Percentiles rank a stretch among this genome's conserved stretches.
Evolutionary conservation across 2,888 invertebrate species (phyloP).

Genomic region (Epirrhoe tristata): DNA sequence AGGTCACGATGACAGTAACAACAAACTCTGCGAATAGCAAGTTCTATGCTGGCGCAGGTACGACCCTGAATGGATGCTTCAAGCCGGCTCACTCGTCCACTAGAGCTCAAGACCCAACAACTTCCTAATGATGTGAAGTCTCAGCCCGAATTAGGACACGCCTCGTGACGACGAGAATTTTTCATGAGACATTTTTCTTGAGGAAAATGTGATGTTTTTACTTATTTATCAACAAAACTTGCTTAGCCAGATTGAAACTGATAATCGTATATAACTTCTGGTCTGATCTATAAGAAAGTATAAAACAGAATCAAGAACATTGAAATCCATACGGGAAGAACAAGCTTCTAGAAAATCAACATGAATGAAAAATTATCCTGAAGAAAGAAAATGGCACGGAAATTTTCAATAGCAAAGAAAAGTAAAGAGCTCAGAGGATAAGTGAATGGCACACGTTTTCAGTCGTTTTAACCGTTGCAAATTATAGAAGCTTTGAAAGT

Average conservation of each 20-base stretch:
- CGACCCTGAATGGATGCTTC: conserved; percentile 38
- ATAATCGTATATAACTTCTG: too few species aligned
- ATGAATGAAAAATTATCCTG: neutral
- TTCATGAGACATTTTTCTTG: conserved; percentile 22
- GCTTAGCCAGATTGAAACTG: neutral
- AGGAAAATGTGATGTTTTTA: conserved; percentile 2
- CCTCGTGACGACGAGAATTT: conserved; percentile 28
- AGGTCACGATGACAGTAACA: conserved; percentile 33
- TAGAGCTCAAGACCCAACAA: conserved; percentile 35
- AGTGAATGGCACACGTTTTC: conserved; percentile 14
- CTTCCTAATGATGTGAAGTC: conserved; percentile 44
- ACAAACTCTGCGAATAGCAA: conserved; percentile 21
- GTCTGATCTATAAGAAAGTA: neutral
- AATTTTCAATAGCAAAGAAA: conserved; percentile 14
- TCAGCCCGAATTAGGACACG: conserved; percentile 36
- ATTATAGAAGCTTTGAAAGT: conserved; percentile 7
- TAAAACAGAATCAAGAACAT: too few species aligned
- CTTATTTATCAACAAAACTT: neutral
- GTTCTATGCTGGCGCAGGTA: conserved; percentile 36
- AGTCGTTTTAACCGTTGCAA: conserved; percentile 10
- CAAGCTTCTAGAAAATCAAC: neutral
- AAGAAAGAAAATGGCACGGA: conserved; percentile 17
- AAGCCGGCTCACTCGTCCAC: conserved; percentile 35
- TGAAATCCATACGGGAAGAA: conserved; percentile 1
- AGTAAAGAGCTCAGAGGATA: conserved; percentile 8